A percentile compares a stretch with the other conserved stretches of the same genome.
Evolutionary conservation across 1,140 invertebrate genomes (phyloP).

Genomic region (Drosophila parvula): DNA sequence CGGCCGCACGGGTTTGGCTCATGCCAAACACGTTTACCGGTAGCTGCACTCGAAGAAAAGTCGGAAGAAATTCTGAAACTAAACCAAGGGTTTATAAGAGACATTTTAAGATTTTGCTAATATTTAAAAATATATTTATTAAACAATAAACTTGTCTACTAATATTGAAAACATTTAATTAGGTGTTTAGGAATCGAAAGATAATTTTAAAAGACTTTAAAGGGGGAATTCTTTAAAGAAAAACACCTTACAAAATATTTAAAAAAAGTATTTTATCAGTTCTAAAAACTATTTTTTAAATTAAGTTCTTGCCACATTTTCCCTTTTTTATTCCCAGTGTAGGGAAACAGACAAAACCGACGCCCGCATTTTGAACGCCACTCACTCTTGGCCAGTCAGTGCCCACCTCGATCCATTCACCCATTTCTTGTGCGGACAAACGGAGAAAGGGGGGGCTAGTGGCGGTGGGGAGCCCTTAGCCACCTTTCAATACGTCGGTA

Average conservation of each 20-base stretch:
- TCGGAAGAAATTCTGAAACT: background rate
- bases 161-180: background rate
- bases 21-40: conserved; percentile 55
- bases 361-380: conserved; percentile 39
- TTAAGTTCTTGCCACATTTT: too few species aligned
- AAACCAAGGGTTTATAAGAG: background rate
- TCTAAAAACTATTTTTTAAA: background rate
- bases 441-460: background rate
- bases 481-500: conserved; percentile 67
- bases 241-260: too few species aligned
- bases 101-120: background rate
- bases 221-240: too few species aligned
- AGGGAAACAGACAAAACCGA: conserved; percentile 25
- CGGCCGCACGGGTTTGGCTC: conserved; percentile 51
- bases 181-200: background rate
- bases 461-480: conserved; percentile 1
- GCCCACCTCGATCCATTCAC: conserved; percentile 58
- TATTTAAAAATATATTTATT: background rate
- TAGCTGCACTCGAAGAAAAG: conserved; percentile 10
- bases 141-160: background rate
- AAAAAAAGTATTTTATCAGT: background rate
- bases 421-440: conserved; percentile 47
- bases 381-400: conserved; percentile 43
- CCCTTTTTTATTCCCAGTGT: background rate
- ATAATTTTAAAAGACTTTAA: background rate